A percentile compares a stretch with the other conserved stretches of the same genome.
phyloP scores from a whole-genome alignment of 2,797 vertebrate genomes.

The Hypotaenidia philippensis region DNA sequence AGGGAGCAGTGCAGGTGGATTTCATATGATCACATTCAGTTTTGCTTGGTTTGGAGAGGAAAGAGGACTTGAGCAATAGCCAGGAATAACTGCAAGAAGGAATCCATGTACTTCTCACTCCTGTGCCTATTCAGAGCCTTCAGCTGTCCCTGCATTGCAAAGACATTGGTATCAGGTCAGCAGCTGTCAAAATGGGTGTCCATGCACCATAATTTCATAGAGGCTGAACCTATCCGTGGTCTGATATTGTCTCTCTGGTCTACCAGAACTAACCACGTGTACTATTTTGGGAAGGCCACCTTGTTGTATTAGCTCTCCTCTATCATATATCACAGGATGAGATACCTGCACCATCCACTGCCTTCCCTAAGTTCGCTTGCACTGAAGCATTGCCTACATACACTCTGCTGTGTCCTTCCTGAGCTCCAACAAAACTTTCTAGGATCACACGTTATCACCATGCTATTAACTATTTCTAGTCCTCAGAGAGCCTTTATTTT shows the following conservation, averaged over 20 bases:
- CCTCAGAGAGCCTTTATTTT: neutral
- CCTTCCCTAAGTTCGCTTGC: neutral
- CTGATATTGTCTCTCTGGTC: neutral
- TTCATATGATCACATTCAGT: neutral
- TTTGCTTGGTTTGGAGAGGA: neutral
- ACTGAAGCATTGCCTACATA: neutral
- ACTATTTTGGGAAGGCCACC: neutral
- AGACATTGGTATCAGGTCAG: neutral
- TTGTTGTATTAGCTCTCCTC: neutral
- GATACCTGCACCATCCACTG: neutral
- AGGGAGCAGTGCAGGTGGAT: neutral
- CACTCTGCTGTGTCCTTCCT: rapidly evolving
- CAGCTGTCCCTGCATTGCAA: neutral
- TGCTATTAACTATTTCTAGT: neutral
- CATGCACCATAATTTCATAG: neutral
- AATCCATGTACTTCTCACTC: neutral
- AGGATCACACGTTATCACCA: neutral
- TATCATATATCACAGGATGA: neutral
- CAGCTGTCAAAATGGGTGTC: neutral
- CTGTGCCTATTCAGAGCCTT: neutral
- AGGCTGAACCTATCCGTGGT: neutral
- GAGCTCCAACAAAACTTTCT: rapidly evolving
- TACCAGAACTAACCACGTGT: neutral
- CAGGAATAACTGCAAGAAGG: neutral
- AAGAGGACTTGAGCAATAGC: neutral